Evolutionary conservation across 2,113 vertebrate genomes (phyloP).

Genomic region (Rhinoptilus africanus): DNA sequence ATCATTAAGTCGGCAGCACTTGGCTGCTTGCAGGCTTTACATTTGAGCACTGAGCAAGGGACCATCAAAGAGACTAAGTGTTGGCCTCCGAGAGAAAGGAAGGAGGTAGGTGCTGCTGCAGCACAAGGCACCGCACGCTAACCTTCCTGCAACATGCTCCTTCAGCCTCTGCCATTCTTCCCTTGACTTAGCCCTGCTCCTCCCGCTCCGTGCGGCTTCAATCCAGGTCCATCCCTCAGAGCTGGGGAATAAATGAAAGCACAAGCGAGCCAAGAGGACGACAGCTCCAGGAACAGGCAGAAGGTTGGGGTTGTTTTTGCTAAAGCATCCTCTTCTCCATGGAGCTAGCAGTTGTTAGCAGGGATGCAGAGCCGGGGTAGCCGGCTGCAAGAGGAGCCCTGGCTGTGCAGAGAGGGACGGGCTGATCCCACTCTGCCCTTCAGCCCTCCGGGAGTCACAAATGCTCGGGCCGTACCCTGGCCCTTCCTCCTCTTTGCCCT

Average conservation of each 20-base stretch:
- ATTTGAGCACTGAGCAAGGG: conserved; percentile 34
- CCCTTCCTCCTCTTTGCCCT: not conserved
- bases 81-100: not conserved
- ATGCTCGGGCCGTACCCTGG: fast-evolving
- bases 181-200: not conserved
- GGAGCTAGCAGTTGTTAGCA: fast-evolving
- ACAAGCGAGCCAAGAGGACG: not conserved
- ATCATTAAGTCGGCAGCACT: conserved; percentile 46
- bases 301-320: not conserved
- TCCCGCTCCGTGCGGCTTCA: not conserved
- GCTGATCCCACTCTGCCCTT: not conserved
- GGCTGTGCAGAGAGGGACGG: not conserved
- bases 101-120: not conserved
- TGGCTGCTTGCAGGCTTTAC: conserved; percentile 29
- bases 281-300: not conserved
- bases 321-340: fast-evolving
- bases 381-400: too few species aligned
- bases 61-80: not conserved
- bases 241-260: not conserved
- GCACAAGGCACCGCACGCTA: not conserved
- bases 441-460: not conserved
- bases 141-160: not conserved
- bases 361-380: not conserved
- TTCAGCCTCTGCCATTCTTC: not conserved
- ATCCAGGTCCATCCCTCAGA: not conserved